phyloP scores from a whole-genome alignment of 2,113 vertebrate genomes.

The Uria aalge region DNA sequence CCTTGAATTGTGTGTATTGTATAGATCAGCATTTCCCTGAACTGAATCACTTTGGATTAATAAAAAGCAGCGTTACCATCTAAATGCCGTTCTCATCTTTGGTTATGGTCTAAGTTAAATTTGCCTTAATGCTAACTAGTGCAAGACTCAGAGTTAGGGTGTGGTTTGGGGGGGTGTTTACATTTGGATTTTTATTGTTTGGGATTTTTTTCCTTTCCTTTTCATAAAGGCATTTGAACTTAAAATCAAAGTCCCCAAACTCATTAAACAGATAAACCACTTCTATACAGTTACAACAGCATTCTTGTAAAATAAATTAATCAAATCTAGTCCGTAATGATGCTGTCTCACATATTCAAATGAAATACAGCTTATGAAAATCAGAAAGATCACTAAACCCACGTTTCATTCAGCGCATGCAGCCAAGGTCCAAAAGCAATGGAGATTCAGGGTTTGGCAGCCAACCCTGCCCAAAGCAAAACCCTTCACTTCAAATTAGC shows the following conservation, averaged over 20 bases:
- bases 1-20: not conserved
- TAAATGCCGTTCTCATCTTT: not conserved
- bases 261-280: not conserved
- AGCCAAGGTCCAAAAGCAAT: not conserved
- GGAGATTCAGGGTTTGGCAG: not conserved
- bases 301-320: not conserved
- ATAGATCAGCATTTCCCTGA: not conserved
- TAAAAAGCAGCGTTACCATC: not conserved
- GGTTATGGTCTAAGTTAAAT: not conserved
- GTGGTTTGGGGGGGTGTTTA: not conserved
- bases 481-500: not conserved
- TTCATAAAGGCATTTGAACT: not conserved
- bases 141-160: not conserved
- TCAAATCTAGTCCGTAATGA: not conserved
- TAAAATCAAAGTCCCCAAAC: not conserved
- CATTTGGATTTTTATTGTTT: not conserved
- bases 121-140: not conserved
- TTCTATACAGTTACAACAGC: not conserved
- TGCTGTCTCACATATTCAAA: not conserved
- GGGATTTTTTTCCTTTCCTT: not conserved
- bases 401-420: fast-evolving
- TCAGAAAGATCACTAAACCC: not conserved
- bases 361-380: not conserved
- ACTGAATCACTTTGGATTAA: not conserved
- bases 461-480: not conserved